A percentile compares a stretch with the other conserved stretches of the same genome.
Conservation (phyloP, 2,888 invertebrate species). For the Sesia bembeciformis region DNA sequence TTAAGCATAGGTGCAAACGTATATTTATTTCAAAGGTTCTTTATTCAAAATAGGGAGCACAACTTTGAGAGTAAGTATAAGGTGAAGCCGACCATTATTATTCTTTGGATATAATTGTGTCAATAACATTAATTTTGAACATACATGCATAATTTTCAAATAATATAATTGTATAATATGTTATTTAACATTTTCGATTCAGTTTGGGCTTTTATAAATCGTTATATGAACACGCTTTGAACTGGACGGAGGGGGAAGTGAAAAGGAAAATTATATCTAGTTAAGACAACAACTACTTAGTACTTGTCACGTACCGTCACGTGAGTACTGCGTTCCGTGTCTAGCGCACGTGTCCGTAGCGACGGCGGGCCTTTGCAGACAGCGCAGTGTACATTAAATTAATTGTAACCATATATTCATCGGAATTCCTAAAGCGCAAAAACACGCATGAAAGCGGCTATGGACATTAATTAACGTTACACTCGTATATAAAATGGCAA, state of each 20-base stretch:
- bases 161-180: background rate
- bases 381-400: too few relatives aligned
- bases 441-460: constrained; percentile 26
- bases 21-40: too few relatives aligned
- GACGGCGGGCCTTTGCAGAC: too few relatives aligned
- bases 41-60: too few relatives aligned
- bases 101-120: too few relatives aligned
- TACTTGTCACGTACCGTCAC: constrained; percentile 4
- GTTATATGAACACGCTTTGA: constrained; percentile 60
- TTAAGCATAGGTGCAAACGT: too few relatives aligned
- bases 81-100: too few relatives aligned
- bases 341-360: too few relatives aligned
- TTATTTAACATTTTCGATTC: constrained; percentile 8
- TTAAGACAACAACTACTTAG: constrained; percentile 12
- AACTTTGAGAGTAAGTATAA: too few relatives aligned
- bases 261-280: constrained; percentile 27
- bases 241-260: constrained; percentile 64
- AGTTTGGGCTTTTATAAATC: background rate
- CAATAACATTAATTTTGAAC: too few relatives aligned
- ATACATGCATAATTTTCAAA: too few relatives aligned
- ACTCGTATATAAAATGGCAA: background rate
- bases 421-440: constrained; percentile 20
- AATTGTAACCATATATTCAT: background rate
- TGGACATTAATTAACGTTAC: constrained; percentile 11
- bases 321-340: too few relatives aligned